Evolutionary conservation across 2,113 vertebrate species (phyloP).

Genomic region (Dolichallabes microphthalmus): DNA sequence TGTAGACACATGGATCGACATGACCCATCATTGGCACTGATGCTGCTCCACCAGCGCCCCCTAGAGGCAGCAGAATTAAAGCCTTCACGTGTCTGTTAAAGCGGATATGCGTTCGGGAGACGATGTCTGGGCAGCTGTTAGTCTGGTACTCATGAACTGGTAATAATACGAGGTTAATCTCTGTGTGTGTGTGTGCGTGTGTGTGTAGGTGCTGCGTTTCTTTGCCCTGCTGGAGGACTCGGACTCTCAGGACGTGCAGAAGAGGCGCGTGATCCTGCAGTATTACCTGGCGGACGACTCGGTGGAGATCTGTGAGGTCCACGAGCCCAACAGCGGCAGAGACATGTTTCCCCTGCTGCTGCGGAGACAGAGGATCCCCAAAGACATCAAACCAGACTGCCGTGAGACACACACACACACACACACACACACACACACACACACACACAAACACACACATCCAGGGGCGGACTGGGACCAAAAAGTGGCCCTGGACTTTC

Average conservation of each 20-base stretch:
- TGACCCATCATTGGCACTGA: neutral
- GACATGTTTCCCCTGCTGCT: slow-evolving; percentile 84
- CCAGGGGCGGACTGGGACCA: too few species aligned
- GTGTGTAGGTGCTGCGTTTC: slow-evolving; percentile 86
- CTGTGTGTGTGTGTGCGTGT: slow-evolving; percentile 19
- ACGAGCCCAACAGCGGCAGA: slow-evolving; percentile 80
- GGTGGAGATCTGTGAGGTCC: slow-evolving; percentile 85
- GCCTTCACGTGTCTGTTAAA: too few species aligned
- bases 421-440: neutral
- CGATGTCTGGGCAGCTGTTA: too few species aligned
- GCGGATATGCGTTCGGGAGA: too few species aligned
- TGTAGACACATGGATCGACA: neutral
- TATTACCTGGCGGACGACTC: slow-evolving; percentile 89
- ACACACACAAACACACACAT: slow-evolving; percentile 7
- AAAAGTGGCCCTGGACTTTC: too few species aligned
- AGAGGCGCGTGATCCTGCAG: slow-evolving; percentile 75
- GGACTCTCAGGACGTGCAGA: slow-evolving; percentile 71
- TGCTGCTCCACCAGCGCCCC: neutral
- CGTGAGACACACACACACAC: slow-evolving; percentile 52
- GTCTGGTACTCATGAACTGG: neutral
- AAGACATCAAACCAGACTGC: slow-evolving; percentile 63
- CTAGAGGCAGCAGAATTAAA: neutral
- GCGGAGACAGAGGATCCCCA: slow-evolving; percentile 80
- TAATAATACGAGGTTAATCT: neutral
- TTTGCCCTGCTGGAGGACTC: slow-evolving; percentile 83